Base-by-base conservation (phyloP, 1,140 invertebrate genomes). In the Tetramorium alpestre region DNA sequence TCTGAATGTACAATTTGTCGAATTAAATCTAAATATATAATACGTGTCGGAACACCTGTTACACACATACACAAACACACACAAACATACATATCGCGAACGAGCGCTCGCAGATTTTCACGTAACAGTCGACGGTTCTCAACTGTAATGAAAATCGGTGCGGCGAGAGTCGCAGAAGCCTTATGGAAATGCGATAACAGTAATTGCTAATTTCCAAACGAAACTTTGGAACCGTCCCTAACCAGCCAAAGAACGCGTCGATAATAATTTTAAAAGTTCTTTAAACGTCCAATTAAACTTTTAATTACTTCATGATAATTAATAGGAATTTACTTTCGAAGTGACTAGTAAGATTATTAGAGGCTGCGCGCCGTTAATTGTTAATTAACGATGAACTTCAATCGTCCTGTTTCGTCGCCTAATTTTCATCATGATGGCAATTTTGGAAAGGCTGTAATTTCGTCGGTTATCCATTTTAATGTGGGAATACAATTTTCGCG, bases 251-350 rank as follows among this genome's bases (percentile, higher is more conserved):
- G 56, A 69, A 87, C 70, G 70, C 60, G 56, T 33, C 72, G 67
- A 87, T 65, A 85, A 78, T 85, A 85, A 87, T 85, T 69, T 87
- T 67, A 72, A 89, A 89, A 89, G 56, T 85, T 81, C 75, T 76
- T 85, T 89, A 75, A 89, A 89, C 51, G 81, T 64, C 65, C 49
- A 65, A 89, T 88, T 60, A 88, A 88, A 88, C 80, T 88, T 88
- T 89, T 77, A 88, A 88, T 87, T 87, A 87, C 86, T 85, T 78
- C 22, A 54, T 18, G 51, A 41, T 69, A 75, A 89, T 86, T 86
- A 88, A 86, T 86, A 85, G 77, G 62, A 70, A 87, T 87, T 78
- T 67, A 73, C 70, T 67, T 62, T 81, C 75, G 28, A 78, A 73
- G 58, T 73, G 62, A 76, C 77, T 65, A n/a, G 28, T 65, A 58